Evolutionary conservation across 2,113 vertebrate species (phyloP), one percentile per base, ranked within the genome.

Genomic region (Jaculus jaculus): DNA sequence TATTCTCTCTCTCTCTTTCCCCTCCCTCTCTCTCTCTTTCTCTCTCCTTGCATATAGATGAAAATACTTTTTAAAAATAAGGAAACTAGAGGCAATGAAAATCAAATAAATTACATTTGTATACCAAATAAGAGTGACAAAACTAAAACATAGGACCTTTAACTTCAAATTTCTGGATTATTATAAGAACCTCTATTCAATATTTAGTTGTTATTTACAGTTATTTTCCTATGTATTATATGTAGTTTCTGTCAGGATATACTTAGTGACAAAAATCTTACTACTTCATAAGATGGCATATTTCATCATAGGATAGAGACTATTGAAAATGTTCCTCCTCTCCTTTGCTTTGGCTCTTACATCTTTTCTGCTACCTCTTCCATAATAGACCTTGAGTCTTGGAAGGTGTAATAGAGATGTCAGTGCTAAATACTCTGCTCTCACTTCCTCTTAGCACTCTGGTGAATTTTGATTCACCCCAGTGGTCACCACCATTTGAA

Each of bases 251-350:
- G 15, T 23, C 54, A 86, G 47, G 79, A 91, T 87, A 69, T 9
- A 39, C 83, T 84, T 75, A 91, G 60, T 51, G 71, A 87, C 17
- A 69, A 92, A 92, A 75, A 73, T 16, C 69, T 85, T 91, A 72
- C 60, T 3, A 60, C 18, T 15, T 92, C 58, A 89, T 86, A 83
- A 89, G 71, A 26, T 8, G 84, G 66, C 51, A 28, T 15, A 84
- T 90, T 89, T 92, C 13, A 23, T 72, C 60, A 42, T 39, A 75
- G 13, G 34, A 75, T 23, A 71, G 21, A 83, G 7, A 3, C 72
- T 20, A 73, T 51, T 82, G 47, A 37, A 39, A 15, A 60, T 79
- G 39, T 79, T 87, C 13, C 65, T 77, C 9, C 16, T 79, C 85
- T 54, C 54, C 11, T 12, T 54, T 54, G 2, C 54, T 47, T 47